Conservation (phyloP, 2,888 invertebrate species). For the Polia nebulosa region DNA sequence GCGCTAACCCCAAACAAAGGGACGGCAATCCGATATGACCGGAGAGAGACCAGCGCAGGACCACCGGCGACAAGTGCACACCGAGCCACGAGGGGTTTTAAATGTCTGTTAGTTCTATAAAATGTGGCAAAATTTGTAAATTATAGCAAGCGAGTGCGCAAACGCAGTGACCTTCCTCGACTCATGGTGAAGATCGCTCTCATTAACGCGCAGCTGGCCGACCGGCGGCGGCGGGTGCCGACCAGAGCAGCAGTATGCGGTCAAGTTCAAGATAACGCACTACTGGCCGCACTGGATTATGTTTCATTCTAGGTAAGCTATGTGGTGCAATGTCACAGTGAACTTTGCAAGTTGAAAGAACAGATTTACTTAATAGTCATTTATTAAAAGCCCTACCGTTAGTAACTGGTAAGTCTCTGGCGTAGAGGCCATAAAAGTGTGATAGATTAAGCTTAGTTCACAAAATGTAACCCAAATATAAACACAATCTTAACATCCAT, state of each 20-base stretch:
- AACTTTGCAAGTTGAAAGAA: slow-evolving; percentile 2
- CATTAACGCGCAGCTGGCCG: slow-evolving; percentile 17
- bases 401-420: neutral
- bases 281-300: slow-evolving; percentile 27
- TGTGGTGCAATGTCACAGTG: slow-evolving; percentile 9
- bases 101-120: neutral
- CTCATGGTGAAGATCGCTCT: slow-evolving; percentile 33
- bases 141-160: neutral
- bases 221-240: no score
- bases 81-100: neutral
- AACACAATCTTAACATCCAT: slow-evolving; percentile 12
- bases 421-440: neutral
- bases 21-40: no score
- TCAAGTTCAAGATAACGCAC: slow-evolving; percentile 62
- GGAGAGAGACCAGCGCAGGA: no score
- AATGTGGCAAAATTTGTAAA: neutral
- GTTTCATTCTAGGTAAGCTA: slow-evolving; percentile 32
- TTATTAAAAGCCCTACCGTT: neutral
- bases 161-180: slow-evolving; percentile 39
- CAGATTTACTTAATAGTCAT: neutral
- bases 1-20: no score
- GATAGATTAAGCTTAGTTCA: neutral
- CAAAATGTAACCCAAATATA: slow-evolving; percentile 6
- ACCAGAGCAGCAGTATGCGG: slow-evolving; percentile 24
- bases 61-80: no score